Evolutionary conservation across 2,797 vertebrate species (phyloP).

Genomic region (Taeniopygia guttata): DNA sequence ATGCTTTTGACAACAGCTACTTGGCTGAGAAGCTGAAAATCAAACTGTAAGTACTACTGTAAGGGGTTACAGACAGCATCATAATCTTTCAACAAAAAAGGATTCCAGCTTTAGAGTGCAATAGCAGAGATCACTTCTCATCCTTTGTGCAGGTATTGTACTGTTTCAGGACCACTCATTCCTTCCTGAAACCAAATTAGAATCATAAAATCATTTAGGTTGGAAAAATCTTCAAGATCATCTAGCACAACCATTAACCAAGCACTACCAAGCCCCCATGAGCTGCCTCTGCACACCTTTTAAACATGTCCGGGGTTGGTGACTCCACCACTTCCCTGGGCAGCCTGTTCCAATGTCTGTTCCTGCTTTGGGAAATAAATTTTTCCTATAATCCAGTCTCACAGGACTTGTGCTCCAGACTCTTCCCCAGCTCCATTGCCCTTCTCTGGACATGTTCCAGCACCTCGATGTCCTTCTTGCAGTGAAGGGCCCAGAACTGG

Average conservation of each 20-base stretch:
- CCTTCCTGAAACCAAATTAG: background rate
- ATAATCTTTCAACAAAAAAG: conserved; percentile 58
- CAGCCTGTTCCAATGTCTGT: background rate
- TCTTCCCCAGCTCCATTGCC: accelerated
- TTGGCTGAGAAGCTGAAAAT: conserved; percentile 31
- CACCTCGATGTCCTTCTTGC: accelerated
- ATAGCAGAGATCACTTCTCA: conserved; percentile 78
- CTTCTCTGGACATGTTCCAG: accelerated
- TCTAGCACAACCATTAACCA: background rate
- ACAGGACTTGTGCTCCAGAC: background rate
- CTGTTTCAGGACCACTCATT: background rate
- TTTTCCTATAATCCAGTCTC: background rate
- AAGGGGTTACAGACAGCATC: conserved; percentile 52
- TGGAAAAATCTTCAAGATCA: background rate
- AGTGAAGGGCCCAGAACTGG: background rate
- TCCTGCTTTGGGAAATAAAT: background rate
- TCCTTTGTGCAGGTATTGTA: conserved; percentile 44
- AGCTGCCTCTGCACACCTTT: background rate
- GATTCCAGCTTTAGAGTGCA: background rate
- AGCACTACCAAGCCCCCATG: background rate
- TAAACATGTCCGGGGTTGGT: background rate
- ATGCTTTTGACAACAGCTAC: conserved; percentile 65
- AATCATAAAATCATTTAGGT: background rate
- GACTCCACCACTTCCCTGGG: background rate
- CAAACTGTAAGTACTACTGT: conserved; percentile 57